Conservation (phyloP, 2,797 vertebrate genomes). For the Lepilemur septentrionalis region DNA sequence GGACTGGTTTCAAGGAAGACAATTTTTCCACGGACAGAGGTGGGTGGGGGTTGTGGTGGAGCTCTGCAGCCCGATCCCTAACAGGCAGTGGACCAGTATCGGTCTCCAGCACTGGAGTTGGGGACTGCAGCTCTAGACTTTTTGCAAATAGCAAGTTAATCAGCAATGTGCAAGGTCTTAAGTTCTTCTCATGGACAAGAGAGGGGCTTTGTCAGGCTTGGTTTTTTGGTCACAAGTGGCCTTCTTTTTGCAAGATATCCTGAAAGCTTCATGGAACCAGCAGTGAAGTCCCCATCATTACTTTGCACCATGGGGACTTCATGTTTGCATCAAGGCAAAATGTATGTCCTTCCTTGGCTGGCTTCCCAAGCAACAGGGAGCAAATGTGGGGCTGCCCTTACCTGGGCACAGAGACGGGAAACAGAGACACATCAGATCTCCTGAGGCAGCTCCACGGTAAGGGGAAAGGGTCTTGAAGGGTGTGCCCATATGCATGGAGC, state of each 20-base stretch:
- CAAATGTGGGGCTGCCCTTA: background rate
- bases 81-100: too few relatives aligned
- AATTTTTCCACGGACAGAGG: too few relatives aligned
- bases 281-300: background rate
- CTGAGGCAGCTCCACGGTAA: background rate
- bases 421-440: background rate
- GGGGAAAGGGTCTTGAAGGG: background rate
- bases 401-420: background rate
- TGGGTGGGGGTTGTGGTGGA: too few relatives aligned
- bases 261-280: background rate
- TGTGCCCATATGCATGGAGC: rapidly evolving
- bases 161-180: background rate
- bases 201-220: background rate
- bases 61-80: too few relatives aligned
- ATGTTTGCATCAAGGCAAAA: background rate
- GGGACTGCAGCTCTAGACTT: background rate
- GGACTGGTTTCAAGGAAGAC: too few relatives aligned
- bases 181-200: background rate
- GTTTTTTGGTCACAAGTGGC: background rate
- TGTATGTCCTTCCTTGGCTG: background rate
- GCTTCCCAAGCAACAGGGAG: background rate
- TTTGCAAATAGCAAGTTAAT: background rate
- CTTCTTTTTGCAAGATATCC: background rate
- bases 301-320: background rate
- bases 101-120: too few relatives aligned